These are phyloP conservation scores for Sericinus montela DNA, from an alignment of 2,888 invertebrate genomes.

Conservation along the genomic window DNA sequence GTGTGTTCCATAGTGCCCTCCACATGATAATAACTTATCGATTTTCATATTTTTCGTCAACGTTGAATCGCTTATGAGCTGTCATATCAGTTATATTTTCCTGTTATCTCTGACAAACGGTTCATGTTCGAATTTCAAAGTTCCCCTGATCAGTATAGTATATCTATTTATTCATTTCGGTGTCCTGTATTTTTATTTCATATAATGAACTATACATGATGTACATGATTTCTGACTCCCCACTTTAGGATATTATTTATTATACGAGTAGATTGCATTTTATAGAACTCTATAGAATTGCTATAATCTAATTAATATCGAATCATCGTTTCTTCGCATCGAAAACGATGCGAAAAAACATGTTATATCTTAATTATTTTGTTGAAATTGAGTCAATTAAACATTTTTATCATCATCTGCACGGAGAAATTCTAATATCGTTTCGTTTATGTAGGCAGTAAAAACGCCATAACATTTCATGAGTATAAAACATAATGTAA, in stretches of 20 bases:
- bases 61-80: slow-evolving; percentile 1
- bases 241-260: no score
- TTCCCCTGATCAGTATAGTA: no score
- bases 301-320: no score
- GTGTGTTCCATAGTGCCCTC: slow-evolving; percentile 25
- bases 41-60: slow-evolving; percentile 28
- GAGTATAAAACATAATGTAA: slow-evolving; percentile 9
- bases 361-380: neutral
- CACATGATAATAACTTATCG: slow-evolving; percentile 42
- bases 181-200: no score
- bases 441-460: slow-evolving; percentile 49
- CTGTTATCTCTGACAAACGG: neutral
- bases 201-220: no score
- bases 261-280: no score
- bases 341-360: neutral
- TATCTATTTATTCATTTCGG: no score
- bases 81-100: slow-evolving; percentile 1
- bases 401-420: slow-evolving; percentile 38
- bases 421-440: slow-evolving; percentile 32
- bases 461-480: slow-evolving; percentile 33
- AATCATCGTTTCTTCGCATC: no score
- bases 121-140: neutral
- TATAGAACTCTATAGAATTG: no score
- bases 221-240: no score
- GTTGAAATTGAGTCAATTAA: slow-evolving; percentile 38